These are phyloP conservation scores for Cybosia mesomella DNA, from an alignment of 2,888 invertebrate genomes.

Conservation along the genomic window DNA sequence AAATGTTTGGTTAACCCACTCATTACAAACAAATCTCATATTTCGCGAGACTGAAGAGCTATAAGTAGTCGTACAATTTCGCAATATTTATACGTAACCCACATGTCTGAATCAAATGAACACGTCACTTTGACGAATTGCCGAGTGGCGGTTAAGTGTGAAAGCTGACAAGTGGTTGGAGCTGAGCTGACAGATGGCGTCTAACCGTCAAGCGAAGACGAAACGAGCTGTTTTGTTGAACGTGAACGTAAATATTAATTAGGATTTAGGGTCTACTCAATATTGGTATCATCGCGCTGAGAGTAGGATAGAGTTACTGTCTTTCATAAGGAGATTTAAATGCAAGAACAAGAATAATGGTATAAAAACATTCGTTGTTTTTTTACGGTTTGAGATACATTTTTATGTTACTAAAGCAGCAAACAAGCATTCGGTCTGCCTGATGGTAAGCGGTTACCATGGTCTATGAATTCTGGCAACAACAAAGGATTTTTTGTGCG, in stretches of 20 bases:
- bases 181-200: neutral
- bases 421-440: neutral
- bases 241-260: slow-evolving; percentile 1
- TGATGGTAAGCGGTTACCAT: neutral
- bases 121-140: neutral
- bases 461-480: no score
- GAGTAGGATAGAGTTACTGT: neutral
- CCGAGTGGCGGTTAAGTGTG: neutral
- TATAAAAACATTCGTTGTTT: neutral
- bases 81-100: neutral
- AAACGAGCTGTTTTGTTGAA: neutral
- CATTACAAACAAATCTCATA: no score
- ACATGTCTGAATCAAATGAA: neutral
- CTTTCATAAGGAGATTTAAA: neutral
- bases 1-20: no score
- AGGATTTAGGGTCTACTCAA: slow-evolving; percentile 8
- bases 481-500: no score
- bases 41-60: neutral
- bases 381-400: neutral
- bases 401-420: neutral
- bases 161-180: neutral
- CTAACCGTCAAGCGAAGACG: neutral
- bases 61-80: neutral
- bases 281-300: neutral
- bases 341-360: neutral